Conservation (phyloP, 37 sponge, comb jelly and placozoan species). For the Corticium candelabrum region DNA sequence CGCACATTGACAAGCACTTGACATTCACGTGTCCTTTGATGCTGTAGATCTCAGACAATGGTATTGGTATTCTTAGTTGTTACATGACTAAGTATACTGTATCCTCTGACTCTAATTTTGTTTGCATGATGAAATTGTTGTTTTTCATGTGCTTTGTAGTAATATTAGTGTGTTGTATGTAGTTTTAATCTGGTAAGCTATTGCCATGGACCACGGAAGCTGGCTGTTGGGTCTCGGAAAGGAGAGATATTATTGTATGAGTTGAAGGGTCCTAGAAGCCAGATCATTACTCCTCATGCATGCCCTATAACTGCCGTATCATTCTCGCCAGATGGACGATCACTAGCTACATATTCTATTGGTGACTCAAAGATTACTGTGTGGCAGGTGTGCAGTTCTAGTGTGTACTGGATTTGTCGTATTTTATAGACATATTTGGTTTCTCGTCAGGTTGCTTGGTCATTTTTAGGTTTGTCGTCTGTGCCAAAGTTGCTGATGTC, state of each 20-base stretch:
- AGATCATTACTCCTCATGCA: slow-evolving; percentile 49
- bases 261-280: slow-evolving; percentile 44
- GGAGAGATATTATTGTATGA: slow-evolving; percentile 73
- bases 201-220: slow-evolving; percentile 35
- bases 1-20: no score
- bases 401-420: background rate
- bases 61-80: no score
- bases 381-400: slow-evolving; percentile 64
- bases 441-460: background rate
- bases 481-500: background rate
- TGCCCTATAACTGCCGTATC: slow-evolving; percentile 63
- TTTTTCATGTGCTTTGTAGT: background rate
- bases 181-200: slow-evolving; percentile 65
- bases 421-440: background rate
- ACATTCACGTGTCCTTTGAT: no score
- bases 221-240: slow-evolving; percentile 69
- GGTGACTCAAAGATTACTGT: slow-evolving; percentile 60
- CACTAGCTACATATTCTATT: slow-evolving; percentile 64
- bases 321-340: slow-evolving; percentile 80
- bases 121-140: no score
- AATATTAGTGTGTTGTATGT: background rate
- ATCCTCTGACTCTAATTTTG: no score
- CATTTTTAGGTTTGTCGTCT: slow-evolving; percentile 7
- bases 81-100: no score
- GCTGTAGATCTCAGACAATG: no score